Evolutionary conservation across 2,113 vertebrate genomes (phyloP).

Genomic region (Apus apus): DNA sequence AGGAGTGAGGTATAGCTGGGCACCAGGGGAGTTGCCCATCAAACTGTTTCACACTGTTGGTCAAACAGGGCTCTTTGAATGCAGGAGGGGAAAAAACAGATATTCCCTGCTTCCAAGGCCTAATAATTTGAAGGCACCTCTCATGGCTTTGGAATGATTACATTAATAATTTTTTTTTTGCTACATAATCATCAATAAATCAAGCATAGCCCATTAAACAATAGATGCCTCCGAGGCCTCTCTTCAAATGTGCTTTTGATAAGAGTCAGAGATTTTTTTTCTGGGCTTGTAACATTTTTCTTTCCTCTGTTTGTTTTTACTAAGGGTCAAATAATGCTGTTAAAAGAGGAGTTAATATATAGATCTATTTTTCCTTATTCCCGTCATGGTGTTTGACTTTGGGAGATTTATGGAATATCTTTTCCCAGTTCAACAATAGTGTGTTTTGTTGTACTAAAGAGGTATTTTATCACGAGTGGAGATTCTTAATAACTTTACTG

Average conservation of each 20-base stretch:
- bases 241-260: slow-evolving; percentile 71
- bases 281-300: slow-evolving; percentile 55
- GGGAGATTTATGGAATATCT: slow-evolving; percentile 69
- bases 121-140: slow-evolving; percentile 13
- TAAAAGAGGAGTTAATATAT: slow-evolving; percentile 69
- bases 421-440: slow-evolving; percentile 67
- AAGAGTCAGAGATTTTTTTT: slow-evolving; percentile 55
- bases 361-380: slow-evolving; percentile 57
- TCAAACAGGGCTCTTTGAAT: background rate
- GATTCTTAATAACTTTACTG: slow-evolving; percentile 57
- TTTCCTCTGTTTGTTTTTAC: slow-evolving; percentile 68
- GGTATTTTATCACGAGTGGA: slow-evolving; percentile 57
- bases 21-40: slow-evolving; percentile 16
- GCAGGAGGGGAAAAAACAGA: background rate
- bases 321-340: slow-evolving; percentile 69
- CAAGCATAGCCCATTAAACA: slow-evolving; percentile 59
- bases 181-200: slow-evolving; percentile 65
- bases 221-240: slow-evolving; percentile 59
- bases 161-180: background rate
- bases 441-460: slow-evolving; percentile 55
- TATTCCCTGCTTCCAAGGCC: background rate
- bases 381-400: slow-evolving; percentile 61
- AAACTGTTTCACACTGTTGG: slow-evolving; percentile 14
- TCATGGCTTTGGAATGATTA: slow-evolving; percentile 4
- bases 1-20: background rate